Conservation (phyloP, 64 coral and sea anemone genomes). For the Stylophora pistillata region DNA sequence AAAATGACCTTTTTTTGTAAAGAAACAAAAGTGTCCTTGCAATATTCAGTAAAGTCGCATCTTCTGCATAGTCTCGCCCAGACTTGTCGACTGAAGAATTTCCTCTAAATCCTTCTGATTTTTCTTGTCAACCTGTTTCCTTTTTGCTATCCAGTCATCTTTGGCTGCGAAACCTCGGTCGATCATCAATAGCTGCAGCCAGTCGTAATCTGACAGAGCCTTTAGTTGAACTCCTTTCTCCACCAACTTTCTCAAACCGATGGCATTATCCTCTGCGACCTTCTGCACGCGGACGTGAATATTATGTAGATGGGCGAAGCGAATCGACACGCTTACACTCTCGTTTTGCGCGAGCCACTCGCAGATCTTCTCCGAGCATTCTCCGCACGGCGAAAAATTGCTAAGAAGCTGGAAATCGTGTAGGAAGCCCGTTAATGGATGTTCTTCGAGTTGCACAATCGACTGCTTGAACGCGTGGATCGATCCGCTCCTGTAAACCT, state of each 20-base stretch:
- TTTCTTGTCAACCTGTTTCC: constrained; percentile 48
- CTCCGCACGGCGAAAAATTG: constrained; percentile 33
- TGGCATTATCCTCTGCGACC: constrained; percentile 33
- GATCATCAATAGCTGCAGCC: constrained; percentile 47
- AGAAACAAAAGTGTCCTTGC: not conserved
- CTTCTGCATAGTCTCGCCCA: constrained; percentile 28
- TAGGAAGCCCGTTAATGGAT: not conserved
- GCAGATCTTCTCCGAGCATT: constrained; percentile 20
- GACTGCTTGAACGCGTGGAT: constrained; percentile 1
- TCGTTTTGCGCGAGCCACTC: constrained; percentile 34
- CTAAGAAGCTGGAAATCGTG: constrained; percentile 18
- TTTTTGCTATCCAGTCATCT: constrained; percentile 48
- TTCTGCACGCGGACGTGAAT: constrained; percentile 29
- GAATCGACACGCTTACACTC: constrained; percentile 30
- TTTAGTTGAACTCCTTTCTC: constrained; percentile 7
- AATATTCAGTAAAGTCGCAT: constrained; percentile 23
- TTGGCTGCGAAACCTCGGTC: constrained; percentile 49
- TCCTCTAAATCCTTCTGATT: constrained; percentile 41
- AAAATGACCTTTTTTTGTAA: not conserved
- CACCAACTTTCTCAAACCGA: constrained; percentile 25
- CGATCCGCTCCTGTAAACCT: constrained; percentile 18
- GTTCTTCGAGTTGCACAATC: constrained; percentile 12
- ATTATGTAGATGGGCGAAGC: constrained; percentile 49
- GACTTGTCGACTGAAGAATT: constrained; percentile 31
- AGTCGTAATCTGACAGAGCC: constrained; percentile 38